Percentiles rank a stretch among this genome's conserved stretches.
These are phyloP conservation scores for Atrichornis clamosus DNA, from an alignment of 2,113 vertebrate genomes.

Conservation along the genomic window DNA sequence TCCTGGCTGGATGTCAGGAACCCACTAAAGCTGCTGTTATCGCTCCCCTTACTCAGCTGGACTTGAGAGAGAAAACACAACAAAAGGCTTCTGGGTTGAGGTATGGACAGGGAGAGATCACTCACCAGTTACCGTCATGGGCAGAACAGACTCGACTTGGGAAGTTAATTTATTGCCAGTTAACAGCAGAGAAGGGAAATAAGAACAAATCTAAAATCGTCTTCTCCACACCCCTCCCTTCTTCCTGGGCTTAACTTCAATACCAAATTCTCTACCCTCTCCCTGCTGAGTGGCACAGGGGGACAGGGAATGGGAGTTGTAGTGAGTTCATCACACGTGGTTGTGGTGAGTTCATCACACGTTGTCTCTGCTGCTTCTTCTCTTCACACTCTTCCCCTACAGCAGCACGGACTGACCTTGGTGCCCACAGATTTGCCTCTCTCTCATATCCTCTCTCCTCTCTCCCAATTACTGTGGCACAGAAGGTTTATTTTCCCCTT, in stretches of 20 bases:
- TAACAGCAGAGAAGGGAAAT: not conserved
- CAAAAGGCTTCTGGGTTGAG: rapidly evolving
- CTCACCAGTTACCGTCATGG: not conserved
- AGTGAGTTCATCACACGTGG: not conserved
- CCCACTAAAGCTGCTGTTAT: not conserved
- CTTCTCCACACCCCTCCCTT: not conserved
- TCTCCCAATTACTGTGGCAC: not conserved
- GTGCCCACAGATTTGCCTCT: not conserved
- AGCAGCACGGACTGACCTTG: not conserved
- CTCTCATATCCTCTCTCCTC: not conserved
- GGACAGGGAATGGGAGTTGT: not conserved
- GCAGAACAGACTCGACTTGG: not conserved
- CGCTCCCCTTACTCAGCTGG: not conserved
- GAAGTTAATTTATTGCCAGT: not conserved
- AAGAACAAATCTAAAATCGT: not conserved
- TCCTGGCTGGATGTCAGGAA: not conserved
- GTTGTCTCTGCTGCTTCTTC: not conserved
- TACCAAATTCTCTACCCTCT: not conserved
- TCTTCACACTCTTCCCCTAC: not conserved
- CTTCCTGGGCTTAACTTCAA: not conserved
- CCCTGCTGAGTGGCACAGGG: not conserved
- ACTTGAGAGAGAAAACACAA: not conserved
- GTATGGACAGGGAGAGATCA: not conserved
- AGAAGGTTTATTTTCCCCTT: not conserved
- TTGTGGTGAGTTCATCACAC: not conserved